Evolutionary conservation across 1,140 invertebrate genomes (phyloP).

Genomic region (Bombus haemorrhoidalis): DNA sequence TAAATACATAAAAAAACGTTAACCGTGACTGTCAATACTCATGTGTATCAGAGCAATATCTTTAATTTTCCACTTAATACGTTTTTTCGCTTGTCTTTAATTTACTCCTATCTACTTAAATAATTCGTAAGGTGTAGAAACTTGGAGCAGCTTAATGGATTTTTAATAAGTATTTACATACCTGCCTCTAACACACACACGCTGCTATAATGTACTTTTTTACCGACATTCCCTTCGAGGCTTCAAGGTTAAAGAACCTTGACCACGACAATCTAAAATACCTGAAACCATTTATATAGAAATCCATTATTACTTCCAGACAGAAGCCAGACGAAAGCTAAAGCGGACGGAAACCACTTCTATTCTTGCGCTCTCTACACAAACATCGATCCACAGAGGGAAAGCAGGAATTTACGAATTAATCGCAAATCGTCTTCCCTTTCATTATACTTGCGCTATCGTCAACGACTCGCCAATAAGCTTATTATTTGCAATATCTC

Average conservation of each 20-base stretch:
- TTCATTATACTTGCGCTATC: background rate
- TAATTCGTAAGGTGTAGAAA: background rate
- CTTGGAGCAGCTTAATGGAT: background rate
- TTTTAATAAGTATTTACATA: conserved; percentile 1
- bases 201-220: background rate
- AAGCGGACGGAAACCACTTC: background rate
- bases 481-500: conserved; percentile 21
- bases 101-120: background rate
- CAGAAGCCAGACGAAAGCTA: background rate
- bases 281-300: background rate
- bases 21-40: no score
- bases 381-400: background rate
- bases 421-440: conserved; percentile 3
- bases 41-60: no score
- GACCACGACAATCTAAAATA: conserved; percentile 2
- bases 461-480: background rate
- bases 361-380: background rate
- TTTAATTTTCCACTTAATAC: no score
- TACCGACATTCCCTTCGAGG: background rate
- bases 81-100: no score
- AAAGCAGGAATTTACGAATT: background rate
- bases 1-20: no score
- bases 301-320: background rate
- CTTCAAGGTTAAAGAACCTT: background rate
- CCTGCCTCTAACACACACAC: background rate